These are phyloP conservation scores for Perdita meconis DNA, from an alignment of 2,888 invertebrate species.

Conservation along the genomic window DNA sequence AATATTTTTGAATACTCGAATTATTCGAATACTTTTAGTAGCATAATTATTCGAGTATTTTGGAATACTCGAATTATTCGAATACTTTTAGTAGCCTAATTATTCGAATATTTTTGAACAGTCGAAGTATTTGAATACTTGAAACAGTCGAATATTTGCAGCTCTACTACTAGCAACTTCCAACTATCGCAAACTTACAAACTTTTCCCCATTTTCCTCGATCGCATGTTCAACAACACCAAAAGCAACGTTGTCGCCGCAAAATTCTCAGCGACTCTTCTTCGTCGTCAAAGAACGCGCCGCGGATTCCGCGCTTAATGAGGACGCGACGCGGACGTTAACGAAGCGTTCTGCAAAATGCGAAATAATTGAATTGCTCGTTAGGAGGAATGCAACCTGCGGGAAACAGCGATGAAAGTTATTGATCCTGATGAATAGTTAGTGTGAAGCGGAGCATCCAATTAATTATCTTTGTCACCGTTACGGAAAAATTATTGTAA, in stretches of 20 bases:
- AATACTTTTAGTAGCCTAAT: no score
- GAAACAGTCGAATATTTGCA: no score
- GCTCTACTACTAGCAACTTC: no score
- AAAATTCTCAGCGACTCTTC: no score
- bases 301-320: not conserved
- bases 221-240: not conserved
- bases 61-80: no score
- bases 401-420: not conserved
- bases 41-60: no score
- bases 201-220: slow-evolving; percentile 20
- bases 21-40: no score
- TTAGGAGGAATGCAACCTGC: not conserved
- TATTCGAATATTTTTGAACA: no score
- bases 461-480: not conserved
- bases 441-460: not conserved
- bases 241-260: not conserved
- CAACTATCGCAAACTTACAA: no score
- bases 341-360: slow-evolving; percentile 11
- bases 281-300: not conserved
- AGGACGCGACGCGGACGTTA: not conserved
- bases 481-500: not conserved
- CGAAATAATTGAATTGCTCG: slow-evolving; percentile 24
- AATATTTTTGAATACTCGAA: no score
- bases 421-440: no score
- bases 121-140: no score